Base-by-base conservation (phyloP, 2,888 invertebrate genomes). In the Xestia ashworthii region DNA sequence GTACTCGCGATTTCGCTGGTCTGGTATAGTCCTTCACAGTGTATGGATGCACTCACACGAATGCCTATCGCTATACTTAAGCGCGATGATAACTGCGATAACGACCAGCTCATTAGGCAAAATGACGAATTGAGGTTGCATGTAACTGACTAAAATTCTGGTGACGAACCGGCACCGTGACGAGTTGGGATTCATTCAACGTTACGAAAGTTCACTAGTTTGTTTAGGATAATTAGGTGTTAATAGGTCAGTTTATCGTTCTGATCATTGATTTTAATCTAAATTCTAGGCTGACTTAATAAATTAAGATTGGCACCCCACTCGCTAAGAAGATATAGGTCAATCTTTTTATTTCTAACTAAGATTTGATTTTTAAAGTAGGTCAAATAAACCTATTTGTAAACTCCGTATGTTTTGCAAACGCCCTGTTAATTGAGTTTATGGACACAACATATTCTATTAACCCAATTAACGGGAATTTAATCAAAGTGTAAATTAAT, bases 401-500 rank as follows among this genome's bases (percentile, higher is more conserved):
- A 22, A 46, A 64, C 5, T 44, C n/a, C 41, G 44, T 82, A 66
- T 82, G 48, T 74, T 41, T 74, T 50, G n/a, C 41, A 65, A 64
- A 55, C 22, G 38, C 8, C 5, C 25, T 19, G n/a, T 75, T 74
- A 74, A 78, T 78, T 81, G 50, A 65, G 58, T 75, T 65, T 38
- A 77, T 19, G n/a, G n/a, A 38, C 55, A 50, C 32, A 62, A 50
- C 48, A 32, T 66, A 25, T 14, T 38, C 41, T 66, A 25, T 14
- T 25, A 62, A 70, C 50, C 69, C 65, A 72, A 72, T 69, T 72
- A 72, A 9, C 38, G 19, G 55, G n/a, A 62, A 78, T 58, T 50
- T 82, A 50, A 84, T 69, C n/a, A 60, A 55, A 65, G 50, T 41
- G n/a, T 46, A 48, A 60, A 79, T 60, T 65, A 71, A 71, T 78